Conservation (phyloP, 2,113 vertebrate species). For the Sitta europaea region DNA sequence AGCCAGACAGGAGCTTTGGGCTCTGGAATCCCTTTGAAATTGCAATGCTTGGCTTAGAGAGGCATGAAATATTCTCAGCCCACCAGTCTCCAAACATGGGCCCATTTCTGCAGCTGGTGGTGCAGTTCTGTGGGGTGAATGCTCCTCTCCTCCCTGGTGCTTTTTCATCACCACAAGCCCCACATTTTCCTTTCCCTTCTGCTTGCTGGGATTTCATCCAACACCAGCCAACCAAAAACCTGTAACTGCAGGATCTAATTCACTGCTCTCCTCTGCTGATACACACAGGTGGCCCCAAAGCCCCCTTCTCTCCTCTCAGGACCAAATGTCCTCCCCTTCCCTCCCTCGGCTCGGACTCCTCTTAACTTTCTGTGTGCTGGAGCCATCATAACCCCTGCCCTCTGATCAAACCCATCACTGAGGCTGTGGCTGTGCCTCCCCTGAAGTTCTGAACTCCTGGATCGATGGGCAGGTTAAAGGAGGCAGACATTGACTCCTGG, state of each 20-base stretch:
- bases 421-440: background rate
- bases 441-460: background rate
- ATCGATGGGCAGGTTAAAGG: background rate
- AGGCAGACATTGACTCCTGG: background rate
- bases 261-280: background rate
- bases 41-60: background rate
- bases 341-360: background rate
- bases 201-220: background rate
- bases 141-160: background rate
- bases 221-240: background rate
- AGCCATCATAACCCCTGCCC: background rate
- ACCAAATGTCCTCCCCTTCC: background rate
- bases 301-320: background rate
- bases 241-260: background rate
- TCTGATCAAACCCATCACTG: background rate
- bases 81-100: fast-evolving
- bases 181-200: background rate
- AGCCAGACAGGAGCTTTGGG: fast-evolving
- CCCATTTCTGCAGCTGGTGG: background rate
- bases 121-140: background rate
- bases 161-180: background rate
- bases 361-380: background rate
- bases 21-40: background rate
- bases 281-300: background rate
- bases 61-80: background rate